Evolutionary conservation across 2,797 vertebrate species (phyloP).

Genomic region (Buphagus erythrorhynchus): DNA sequence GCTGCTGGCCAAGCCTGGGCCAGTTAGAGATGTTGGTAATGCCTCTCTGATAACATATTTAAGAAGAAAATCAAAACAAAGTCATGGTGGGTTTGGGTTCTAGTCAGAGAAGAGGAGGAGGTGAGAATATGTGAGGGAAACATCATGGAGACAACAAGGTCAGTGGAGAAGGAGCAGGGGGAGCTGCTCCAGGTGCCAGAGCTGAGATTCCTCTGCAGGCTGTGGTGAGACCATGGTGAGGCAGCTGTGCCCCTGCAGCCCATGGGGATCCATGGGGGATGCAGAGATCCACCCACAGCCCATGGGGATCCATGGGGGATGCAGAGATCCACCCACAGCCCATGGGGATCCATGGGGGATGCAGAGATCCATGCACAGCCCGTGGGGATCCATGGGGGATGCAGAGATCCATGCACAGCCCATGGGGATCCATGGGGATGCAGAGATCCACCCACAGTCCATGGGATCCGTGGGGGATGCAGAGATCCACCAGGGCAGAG

Average conservation of each 20-base stretch:
- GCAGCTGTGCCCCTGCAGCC: not conserved
- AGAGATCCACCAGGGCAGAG: not conserved
- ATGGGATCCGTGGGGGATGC: not conserved
- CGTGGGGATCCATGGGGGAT: not conserved
- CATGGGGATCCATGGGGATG: not conserved
- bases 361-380: not conserved
- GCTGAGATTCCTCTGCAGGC: not conserved
- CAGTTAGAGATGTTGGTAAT: accelerated
- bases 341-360: accelerated
- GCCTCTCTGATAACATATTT: not conserved
- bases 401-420: not conserved
- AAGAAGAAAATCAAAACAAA: not conserved
- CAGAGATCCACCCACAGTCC: not conserved
- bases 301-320: not conserved
- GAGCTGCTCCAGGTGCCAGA: accelerated
- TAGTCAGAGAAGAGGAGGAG: not conserved
- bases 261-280: not conserved
- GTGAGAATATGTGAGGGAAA: not conserved
- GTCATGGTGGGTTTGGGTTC: not conserved
- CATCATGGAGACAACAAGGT: too few relatives aligned
- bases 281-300: not conserved
- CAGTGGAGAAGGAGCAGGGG: not conserved
- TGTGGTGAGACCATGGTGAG: not conserved
- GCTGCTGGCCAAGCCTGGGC: not conserved
- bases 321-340: not conserved